Base-by-base conservation (phyloP, 1,140 invertebrate species). In the Macrostomum lignano region DNA sequence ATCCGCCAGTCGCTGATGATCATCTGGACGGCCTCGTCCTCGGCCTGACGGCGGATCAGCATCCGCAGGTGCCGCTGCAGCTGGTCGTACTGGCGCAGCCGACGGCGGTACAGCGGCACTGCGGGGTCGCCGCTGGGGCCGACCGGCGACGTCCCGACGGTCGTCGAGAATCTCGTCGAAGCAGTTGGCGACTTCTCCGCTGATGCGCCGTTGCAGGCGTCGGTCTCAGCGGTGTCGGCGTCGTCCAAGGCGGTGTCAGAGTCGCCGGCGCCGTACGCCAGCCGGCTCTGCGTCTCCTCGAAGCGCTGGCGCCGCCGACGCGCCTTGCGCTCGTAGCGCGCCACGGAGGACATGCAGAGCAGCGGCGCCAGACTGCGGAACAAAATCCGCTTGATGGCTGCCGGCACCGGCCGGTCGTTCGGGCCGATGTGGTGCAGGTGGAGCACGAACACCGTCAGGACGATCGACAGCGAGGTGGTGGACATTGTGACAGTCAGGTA, bases 161-260 rank as follows among this genome's bases (percentile, higher is more conserved):
- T n/a, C n/a, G n/a, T n/a, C n/a, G n/a, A n/a, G n/a, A n/a, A n/a
- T n/a, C n/a, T n/a, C n/a, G n/a, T n/a, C n/a, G n/a, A n/a, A n/a
- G n/a, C n/a, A n/a, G n/a, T n/a, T n/a, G n/a, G n/a, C n/a, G n/a
- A n/a, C n/a, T n/a, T n/a, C n/a, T n/a, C n/a, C n/a, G n/a, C n/a
- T n/a, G n/a, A n/a, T n/a, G n/a, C n/a, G n/a, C n/a, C n/a, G n/a
- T n/a, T n/a, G n/a, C n/a, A n/a, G 23, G 23, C 23, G 23, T n/a
- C 23, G 23, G 23, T 10, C n/a, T 10, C 10, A 24, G 23, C 74
- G 47, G 71, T 67, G 61, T 75, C 72, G 29, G 75, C 72, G 42
- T 71, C 71, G 40, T 74, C 72, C 40, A 74, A 63, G 40, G 72
- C 72, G 44, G 73, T 68, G 44, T 70, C 71, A 36, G 73, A 36